Percentiles rank a stretch among this genome's conserved stretches.
Conservation (phyloP, 2,888 invertebrate species). For the Clivina fossor region DNA sequence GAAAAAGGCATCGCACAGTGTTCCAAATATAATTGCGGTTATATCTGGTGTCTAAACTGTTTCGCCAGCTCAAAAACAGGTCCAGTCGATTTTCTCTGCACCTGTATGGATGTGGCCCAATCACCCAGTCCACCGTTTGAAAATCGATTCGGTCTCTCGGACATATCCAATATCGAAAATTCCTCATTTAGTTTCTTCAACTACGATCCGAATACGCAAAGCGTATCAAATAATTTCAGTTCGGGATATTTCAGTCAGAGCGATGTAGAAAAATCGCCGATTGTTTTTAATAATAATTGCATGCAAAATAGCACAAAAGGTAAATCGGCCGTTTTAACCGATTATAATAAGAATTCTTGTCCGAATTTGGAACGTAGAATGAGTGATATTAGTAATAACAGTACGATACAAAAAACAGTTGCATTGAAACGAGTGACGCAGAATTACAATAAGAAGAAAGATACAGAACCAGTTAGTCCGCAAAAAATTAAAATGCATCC, state of each 20-base stretch:
- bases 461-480: constrained; percentile 10
- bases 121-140: neutral
- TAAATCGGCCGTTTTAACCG: constrained; percentile 7
- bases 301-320: neutral
- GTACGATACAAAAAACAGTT: neutral
- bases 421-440: constrained; percentile 1
- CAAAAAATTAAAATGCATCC: constrained; percentile 1
- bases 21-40: neutral
- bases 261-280: constrained; percentile 3
- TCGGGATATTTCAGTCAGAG: constrained; percentile 7
- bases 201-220: neutral
- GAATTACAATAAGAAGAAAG: neutral
- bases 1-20: constrained; percentile 18
- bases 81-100: neutral
- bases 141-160: neutral
- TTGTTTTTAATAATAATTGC: neutral
- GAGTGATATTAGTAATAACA: neutral
- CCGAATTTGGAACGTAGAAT: neutral
- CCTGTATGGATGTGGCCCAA: neutral
- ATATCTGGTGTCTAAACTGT: constrained; percentile 20
- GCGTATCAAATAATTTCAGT: neutral
- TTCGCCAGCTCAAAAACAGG: neutral
- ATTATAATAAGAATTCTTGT: constrained; percentile 10
- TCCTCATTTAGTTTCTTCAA: neutral
- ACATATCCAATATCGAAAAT: constrained; percentile 14